These are phyloP conservation scores for Dinocampus coccinellae DNA, from an alignment of 2,888 invertebrate species.

Conservation along the genomic window DNA sequence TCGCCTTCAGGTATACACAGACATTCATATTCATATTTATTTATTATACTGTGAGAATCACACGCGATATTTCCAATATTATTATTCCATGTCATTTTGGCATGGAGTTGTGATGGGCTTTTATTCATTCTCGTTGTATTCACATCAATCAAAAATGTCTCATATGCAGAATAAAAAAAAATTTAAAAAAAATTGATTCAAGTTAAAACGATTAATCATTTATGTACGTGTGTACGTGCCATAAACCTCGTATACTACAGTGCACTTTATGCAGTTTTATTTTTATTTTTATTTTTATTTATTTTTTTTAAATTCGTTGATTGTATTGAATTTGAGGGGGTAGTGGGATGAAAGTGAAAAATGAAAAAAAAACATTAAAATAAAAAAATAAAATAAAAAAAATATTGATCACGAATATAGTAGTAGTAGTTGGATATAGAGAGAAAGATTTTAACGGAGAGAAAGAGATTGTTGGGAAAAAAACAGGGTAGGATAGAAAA, in stretches of 20 bases:
- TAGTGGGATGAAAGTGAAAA: constrained; percentile 14
- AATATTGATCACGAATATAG: neutral
- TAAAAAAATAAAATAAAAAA: constrained; percentile 4
- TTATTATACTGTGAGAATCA: neutral
- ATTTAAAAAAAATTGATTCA: too few species aligned
- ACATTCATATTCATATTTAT: neutral
- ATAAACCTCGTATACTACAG: neutral
- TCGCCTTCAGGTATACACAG: constrained; percentile 11
- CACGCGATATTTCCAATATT: neutral
- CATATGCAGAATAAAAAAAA: neutral
- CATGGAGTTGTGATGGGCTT: neutral
- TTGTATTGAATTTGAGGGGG: constrained; percentile 9
- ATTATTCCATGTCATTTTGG: constrained; percentile 1
- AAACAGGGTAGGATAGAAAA: too few species aligned
- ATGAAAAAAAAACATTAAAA: neutral
- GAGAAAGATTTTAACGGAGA: too few species aligned
- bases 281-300: too few species aligned
- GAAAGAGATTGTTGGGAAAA: too few species aligned
- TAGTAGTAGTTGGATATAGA: neutral
- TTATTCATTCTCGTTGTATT: constrained; percentile 13
- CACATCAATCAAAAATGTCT: constrained; percentile 18
- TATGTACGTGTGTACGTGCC: constrained; percentile 1
- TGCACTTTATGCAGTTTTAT: neutral
- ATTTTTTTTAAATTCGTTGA: constrained; percentile 4
- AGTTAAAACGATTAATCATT: constrained; percentile 20